These are phyloP conservation scores for Lycocerus yunnanus DNA, from an alignment of 2,888 invertebrate genomes.

Conservation along the genomic window DNA sequence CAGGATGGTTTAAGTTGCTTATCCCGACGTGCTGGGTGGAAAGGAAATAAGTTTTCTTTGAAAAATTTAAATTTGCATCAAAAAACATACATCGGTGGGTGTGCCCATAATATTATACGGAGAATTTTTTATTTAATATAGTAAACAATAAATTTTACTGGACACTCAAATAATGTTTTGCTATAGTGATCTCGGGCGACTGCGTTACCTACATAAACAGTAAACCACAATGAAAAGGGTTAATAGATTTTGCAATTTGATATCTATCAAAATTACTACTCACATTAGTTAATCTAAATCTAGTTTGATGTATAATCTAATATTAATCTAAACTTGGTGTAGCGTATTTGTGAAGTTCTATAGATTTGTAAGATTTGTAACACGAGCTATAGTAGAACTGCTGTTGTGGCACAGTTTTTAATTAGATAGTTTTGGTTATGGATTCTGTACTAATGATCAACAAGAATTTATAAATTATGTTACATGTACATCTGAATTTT, in stretches of 20 bases:
- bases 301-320: background rate
- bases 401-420: background rate
- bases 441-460: background rate
- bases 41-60: too few relatives aligned
- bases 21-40: background rate
- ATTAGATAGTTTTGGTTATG: background rate
- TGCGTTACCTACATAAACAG: background rate
- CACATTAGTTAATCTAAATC: background rate
- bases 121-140: background rate
- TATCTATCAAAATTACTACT: background rate
- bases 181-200: background rate
- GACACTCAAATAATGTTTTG: background rate
- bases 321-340: background rate
- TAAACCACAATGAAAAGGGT: background rate
- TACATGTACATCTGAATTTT: too few relatives aligned
- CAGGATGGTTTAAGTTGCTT: background rate
- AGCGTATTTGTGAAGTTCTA: background rate
- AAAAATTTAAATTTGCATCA: background rate
- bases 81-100: too few relatives aligned
- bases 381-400: background rate
- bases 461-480: background rate
- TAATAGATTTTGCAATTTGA: background rate
- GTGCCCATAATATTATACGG: too few relatives aligned
- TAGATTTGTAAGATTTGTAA: background rate
- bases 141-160: background rate